phyloP scores from a whole-genome alignment of 2,113 vertebrate genomes.

The Nasalis larvatus region DNA sequence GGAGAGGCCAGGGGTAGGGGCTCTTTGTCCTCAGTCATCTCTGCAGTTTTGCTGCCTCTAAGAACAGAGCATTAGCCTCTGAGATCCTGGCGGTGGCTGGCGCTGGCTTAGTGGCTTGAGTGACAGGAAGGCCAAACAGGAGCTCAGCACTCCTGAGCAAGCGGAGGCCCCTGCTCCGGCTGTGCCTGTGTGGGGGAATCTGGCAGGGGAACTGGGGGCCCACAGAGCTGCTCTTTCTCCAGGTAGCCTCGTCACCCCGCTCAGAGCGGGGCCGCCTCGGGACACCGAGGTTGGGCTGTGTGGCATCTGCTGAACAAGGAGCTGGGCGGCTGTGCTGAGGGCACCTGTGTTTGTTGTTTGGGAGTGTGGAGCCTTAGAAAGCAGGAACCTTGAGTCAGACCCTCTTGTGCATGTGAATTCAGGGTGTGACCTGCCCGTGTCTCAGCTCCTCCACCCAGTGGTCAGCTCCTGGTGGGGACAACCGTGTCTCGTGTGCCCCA shows the following conservation, averaged over 20 bases:
- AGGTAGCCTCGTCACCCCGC: rapidly evolving
- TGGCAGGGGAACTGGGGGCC: neutral
- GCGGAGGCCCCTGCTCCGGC: rapidly evolving
- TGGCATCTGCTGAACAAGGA: neutral
- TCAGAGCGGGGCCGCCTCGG: rapidly evolving
- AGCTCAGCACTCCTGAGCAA: no score
- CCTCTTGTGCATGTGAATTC: neutral
- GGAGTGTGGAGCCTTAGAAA: no score
- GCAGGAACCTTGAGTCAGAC: no score
- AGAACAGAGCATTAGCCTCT: neutral
- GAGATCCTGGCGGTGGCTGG: neutral
- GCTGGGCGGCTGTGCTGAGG: neutral
- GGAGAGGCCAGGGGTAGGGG: neutral
- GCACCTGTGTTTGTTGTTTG: rapidly evolving
- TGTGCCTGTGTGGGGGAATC: rapidly evolving
- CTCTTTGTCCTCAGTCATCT: neutral
- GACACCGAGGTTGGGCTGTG: neutral
- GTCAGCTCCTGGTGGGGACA: rapidly evolving
- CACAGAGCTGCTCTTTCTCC: neutral
- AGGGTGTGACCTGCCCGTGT: rapidly evolving
- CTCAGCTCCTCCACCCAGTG: neutral
- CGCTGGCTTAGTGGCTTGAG: no score
- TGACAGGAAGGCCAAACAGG: neutral
- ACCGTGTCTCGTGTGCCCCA: rapidly evolving
- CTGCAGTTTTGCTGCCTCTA: no score